phyloP scores from a whole-genome alignment of 2,888 invertebrate genomes.

The Lithodes maja region DNA sequence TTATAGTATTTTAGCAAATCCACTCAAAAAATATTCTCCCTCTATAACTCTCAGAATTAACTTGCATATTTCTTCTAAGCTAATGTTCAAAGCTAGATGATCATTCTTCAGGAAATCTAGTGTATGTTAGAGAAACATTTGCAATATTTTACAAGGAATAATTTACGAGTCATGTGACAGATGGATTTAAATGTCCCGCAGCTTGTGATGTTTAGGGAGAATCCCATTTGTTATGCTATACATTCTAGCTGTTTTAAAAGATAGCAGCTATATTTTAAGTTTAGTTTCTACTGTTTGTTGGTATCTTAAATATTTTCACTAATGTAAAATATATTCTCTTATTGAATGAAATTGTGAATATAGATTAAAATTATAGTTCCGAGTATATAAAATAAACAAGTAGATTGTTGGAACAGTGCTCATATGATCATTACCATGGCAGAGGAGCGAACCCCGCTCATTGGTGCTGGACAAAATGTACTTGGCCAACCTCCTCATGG shows the following conservation, averaged over 20 bases:
- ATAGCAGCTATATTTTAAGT: neutral
- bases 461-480: constrained; percentile 42
- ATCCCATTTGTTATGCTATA: neutral
- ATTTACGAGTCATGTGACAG: neutral
- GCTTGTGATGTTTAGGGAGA: neutral
- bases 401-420: constrained; percentile 48
- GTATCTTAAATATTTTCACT: neutral
- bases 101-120: too few relatives aligned
- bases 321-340: too few relatives aligned
- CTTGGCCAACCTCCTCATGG: constrained; percentile 28
- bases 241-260: neutral
- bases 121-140: too few relatives aligned
- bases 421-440: constrained; percentile 67
- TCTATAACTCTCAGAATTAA: too few relatives aligned
- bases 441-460: constrained; percentile 64
- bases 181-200: neutral
- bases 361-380: neutral
- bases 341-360: neutral
- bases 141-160: too few relatives aligned
- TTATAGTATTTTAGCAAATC: too few relatives aligned
- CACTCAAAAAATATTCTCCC: too few relatives aligned
- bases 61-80: too few relatives aligned
- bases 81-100: too few relatives aligned
- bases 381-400: neutral
- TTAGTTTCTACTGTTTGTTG: neutral